phyloP scores from a whole-genome alignment of 2,888 invertebrate genomes.

The Heliconius ethilla region DNA sequence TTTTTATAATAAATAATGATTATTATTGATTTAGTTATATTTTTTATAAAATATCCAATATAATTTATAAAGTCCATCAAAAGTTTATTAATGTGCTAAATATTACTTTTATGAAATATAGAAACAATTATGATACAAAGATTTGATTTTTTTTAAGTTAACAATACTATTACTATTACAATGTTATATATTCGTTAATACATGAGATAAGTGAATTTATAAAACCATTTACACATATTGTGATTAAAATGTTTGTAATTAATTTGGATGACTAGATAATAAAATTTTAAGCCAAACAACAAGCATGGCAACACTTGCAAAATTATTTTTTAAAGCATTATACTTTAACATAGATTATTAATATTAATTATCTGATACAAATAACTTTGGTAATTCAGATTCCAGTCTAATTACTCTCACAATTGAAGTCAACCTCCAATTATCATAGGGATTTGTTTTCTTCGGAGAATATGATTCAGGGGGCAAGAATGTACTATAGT shows the following conservation, averaged over 20 bases:
- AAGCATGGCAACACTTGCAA: constrained; percentile 52
- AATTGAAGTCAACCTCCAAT: constrained; percentile 85
- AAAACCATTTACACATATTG: constrained; percentile 26
- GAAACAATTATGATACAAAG: not conserved
- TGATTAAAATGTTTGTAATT: not conserved
- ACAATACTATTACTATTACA: constrained; percentile 9
- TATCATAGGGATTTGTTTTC: constrained; percentile 65
- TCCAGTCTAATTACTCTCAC: constrained; percentile 87
- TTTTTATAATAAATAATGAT: constrained; percentile 6
- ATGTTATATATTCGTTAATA: not conserved
- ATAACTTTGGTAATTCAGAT: constrained; percentile 87
- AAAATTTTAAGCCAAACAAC: constrained; percentile 56
- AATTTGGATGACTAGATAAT: constrained; percentile 32
- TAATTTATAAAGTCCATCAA: constrained; percentile 23
- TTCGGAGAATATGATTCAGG: constrained; percentile 68
- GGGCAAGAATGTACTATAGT: constrained; percentile 84
- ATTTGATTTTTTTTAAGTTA: not conserved
- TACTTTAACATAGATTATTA: constrained; percentile 47
- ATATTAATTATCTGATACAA: constrained; percentile 73
- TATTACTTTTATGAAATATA: not conserved
- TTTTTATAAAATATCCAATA: constrained; percentile 19
- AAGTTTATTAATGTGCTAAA: constrained; percentile 20
- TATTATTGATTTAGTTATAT: not conserved
- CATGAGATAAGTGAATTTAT: constrained; percentile 1
- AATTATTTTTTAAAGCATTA: constrained; percentile 31